Evolutionary conservation across 1,140 invertebrate genomes (phyloP).

Genomic region (Caenorhabditis inopinata): DNA sequence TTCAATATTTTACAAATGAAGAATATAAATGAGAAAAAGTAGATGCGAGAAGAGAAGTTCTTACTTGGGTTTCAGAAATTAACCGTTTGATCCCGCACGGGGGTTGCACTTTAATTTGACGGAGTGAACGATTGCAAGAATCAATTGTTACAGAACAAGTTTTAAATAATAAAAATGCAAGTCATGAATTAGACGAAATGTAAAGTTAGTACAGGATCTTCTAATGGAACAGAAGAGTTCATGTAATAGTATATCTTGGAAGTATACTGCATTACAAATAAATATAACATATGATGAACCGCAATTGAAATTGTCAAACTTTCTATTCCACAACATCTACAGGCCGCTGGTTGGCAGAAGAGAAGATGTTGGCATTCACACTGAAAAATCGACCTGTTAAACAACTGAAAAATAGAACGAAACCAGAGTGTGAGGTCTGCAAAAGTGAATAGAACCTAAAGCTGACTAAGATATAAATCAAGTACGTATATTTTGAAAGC

Average conservation of each 20-base stretch:
- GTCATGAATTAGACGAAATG: not conserved
- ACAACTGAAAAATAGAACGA: not conserved
- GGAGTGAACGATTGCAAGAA: not conserved
- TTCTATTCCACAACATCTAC: not conserved
- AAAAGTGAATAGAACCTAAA: not conserved
- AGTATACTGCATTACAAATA: no score
- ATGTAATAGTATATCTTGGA: no score
- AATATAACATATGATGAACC: not conserved
- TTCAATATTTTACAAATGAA: no score
- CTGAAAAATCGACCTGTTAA: not conserved
- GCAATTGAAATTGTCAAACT: not conserved
- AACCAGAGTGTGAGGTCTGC: not conserved
- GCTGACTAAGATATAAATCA: not conserved
- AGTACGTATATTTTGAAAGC: not conserved
- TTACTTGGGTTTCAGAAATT: not conserved
- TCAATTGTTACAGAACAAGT: not conserved
- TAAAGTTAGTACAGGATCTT: not conserved
- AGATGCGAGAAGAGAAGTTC: not conserved
- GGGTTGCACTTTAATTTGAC: not conserved
- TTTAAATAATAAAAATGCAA: not conserved
- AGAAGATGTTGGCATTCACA: slow-evolving; percentile 31
- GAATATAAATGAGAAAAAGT: not conserved
- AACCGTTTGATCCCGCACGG: not conserved
- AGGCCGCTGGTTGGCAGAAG: slow-evolving; percentile 6
- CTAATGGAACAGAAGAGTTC: no score